Evolutionary conservation across 2,113 vertebrate species (phyloP), one percentile per base, ranked within the genome.

Genomic region (Porphyrio hochstetteri): DNA sequence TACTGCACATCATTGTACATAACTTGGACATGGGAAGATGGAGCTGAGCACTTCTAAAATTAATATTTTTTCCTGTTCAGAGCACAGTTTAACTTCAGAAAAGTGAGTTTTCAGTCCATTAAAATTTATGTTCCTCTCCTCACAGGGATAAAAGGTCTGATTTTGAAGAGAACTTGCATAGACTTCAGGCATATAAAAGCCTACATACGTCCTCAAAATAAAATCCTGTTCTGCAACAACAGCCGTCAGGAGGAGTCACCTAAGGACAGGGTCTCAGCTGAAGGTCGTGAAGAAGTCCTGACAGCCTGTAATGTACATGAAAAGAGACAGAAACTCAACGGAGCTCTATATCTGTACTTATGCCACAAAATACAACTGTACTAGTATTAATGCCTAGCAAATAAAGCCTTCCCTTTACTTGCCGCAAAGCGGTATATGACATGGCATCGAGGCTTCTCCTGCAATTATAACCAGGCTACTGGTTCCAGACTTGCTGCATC

Each of bases 211-310:
- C n/a, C 69, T 78, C 65, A 87, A 89, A 90, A 48, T 20, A 88
- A 74, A 88, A 81, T 25, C 27, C 68, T 86, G 25, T 52, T 92
- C 72, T 56, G 46, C 29, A 48, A 81, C 50, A 74, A 63, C 9
- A 78, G 36, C 48, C 10, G 0, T 71, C 52, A 92, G 67, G 42
- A 93, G 71, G 55, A 90, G 92, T 91, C 88, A 91, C 64, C 69
- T 84, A 70, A 97, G 94, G 95, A 94, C 91, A 92, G 42, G 63
- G 76, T 93, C 65, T 90, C 56, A 67, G 42, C n/a, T 56, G 90
- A 93, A 93, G 91, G 92, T 86, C 83, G 33, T 28, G 24, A 19
- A 8, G 2, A 93, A 93, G 80, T 60, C 68, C 88, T 92, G 92
- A 84, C 88, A 92, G 95, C 28, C 46, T 59, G 64, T 81, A 88